These are phyloP conservation scores for Oreohelix idahoensis DNA, from an alignment of 1,140 invertebrate genomes.

Conservation along the genomic window DNA sequence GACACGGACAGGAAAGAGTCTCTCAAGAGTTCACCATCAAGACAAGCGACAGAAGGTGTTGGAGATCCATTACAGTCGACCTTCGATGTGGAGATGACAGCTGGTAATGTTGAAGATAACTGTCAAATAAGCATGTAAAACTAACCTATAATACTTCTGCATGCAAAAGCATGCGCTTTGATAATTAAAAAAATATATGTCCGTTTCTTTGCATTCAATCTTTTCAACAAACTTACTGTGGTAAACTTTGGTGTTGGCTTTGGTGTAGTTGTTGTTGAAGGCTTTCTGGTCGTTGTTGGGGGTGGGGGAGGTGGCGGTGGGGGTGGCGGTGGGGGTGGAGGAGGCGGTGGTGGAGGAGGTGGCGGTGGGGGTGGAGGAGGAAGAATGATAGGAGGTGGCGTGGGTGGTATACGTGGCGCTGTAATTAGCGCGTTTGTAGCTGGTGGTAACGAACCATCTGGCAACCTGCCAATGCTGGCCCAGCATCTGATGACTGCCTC, in stretches of 20 bases:
- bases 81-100: too few relatives aligned
- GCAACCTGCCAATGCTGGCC: conserved; percentile 11
- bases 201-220: too few relatives aligned
- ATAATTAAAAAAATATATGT: too few relatives aligned
- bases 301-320: neutral
- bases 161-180: too few relatives aligned
- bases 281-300: neutral
- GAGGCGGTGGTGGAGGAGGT: neutral
- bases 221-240: conserved; percentile 3
- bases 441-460: neutral
- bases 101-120: too few relatives aligned
- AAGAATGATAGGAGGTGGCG: neutral
- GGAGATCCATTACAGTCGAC: too few relatives aligned
- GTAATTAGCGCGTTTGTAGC: neutral
- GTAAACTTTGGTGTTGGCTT: neutral
- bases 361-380: too few relatives aligned
- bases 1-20: too few relatives aligned
- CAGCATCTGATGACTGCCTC: conserved; percentile 13
- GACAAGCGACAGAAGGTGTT: too few relatives aligned
- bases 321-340: neutral
- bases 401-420: conserved; percentile 5
- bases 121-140: too few relatives aligned
- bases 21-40: too few relatives aligned
- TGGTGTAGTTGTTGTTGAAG: neutral
- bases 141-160: too few relatives aligned